phyloP scores from a whole-genome alignment of 1,140 invertebrate genomes.

The Saccostrea echinata region DNA sequence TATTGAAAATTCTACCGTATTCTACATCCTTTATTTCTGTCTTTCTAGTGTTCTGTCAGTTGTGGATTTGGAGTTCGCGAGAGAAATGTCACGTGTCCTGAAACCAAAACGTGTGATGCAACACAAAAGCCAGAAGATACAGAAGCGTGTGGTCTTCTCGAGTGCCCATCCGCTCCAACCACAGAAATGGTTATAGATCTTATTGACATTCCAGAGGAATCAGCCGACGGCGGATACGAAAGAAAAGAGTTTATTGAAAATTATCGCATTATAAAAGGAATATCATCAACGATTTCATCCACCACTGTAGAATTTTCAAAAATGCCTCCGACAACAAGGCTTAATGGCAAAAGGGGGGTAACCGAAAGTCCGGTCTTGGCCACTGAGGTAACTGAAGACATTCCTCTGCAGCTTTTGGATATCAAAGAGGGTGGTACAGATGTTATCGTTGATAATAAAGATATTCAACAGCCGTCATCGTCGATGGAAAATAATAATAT shows the following conservation, averaged over 20 bases:
- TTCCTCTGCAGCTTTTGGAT: not conserved
- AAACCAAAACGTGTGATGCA: slow-evolving; percentile 61
- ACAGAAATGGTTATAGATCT: not conserved
- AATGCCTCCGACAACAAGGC: not conserved
- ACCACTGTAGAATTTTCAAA: not conserved
- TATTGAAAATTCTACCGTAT: not conserved
- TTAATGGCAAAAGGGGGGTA: not conserved
- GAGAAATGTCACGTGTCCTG: slow-evolving; percentile 71
- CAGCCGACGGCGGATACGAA: not conserved
- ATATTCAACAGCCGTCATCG: not conserved
- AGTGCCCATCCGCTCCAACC: slow-evolving; percentile 52
- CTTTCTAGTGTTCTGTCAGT: slow-evolving; percentile 73
- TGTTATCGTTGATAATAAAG: not conserved
- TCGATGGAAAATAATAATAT: not conserved
- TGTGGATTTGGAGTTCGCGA: slow-evolving; percentile 74
- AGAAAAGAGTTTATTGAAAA: slow-evolving; percentile 23
- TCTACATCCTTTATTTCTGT: slow-evolving; percentile 27
- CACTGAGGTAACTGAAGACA: not conserved
- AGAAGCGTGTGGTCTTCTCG: slow-evolving; percentile 58
- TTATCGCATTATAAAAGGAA: not conserved
- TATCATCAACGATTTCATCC: not conserved
- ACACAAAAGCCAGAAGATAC: slow-evolving; percentile 63
- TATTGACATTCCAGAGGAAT: not conserved
- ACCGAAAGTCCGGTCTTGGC: not conserved
- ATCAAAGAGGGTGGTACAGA: slow-evolving; percentile 9